Evolutionary conservation across 92 coral and sea anemone genomes (phyloP).

Genomic region (Phenganax subtilis): DNA sequence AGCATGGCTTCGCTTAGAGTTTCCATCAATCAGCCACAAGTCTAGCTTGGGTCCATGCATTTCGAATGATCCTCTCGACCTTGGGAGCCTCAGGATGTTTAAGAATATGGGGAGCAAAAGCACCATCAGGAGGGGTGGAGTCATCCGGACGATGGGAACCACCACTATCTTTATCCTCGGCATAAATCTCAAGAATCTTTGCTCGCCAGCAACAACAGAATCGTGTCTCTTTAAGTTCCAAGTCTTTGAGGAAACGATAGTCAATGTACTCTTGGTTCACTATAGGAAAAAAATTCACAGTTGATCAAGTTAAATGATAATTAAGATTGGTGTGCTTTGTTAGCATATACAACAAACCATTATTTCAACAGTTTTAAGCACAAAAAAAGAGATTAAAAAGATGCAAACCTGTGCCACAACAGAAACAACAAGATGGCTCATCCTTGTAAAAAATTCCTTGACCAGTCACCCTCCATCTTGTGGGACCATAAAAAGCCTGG

Average conservation of each 20-base stretch:
- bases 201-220: conserved; percentile 91
- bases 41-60: conserved; percentile 84
- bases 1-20: background rate
- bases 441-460: conserved; percentile 97
- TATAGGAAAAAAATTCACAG: background rate
- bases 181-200: conserved; percentile 72
- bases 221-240: conserved; percentile 80
- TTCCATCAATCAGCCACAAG: conserved; percentile 75
- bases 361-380: background rate
- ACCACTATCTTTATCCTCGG: conserved; percentile 79
- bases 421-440: conserved; percentile 95
- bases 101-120: conserved; percentile 88
- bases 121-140: conserved; percentile 72
- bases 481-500: conserved; percentile 81
- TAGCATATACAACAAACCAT: background rate
- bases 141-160: conserved; percentile 64
- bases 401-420: conserved; percentile 69
- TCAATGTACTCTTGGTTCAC: conserved; percentile 80
- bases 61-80: conserved; percentile 84
- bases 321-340: background rate
- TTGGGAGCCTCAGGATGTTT: conserved; percentile 92
- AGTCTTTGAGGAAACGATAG: conserved; percentile 90
- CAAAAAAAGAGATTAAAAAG: background rate
- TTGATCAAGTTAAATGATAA: background rate
- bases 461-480: conserved; percentile 96